Evolutionary conservation across 2,888 invertebrate species (phyloP), one percentile per base, ranked within the genome.

Genomic region (Campoletis raptor): DNA sequence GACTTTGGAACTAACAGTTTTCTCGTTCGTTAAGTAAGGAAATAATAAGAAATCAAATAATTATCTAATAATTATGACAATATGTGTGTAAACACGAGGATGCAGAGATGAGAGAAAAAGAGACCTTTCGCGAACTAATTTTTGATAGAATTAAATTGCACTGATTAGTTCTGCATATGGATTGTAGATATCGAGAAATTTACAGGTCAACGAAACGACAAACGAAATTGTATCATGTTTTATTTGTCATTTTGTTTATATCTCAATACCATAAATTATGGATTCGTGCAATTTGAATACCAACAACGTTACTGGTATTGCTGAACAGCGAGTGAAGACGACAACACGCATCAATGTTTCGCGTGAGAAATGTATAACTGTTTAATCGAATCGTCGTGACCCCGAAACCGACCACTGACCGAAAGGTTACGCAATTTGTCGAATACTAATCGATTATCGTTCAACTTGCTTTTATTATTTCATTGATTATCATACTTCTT

Each of bases 331-430:
- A 9, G 24, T 21, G 24, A 61, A 61, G 36, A 66, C 36, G 66
- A 40, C 24, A 24, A 40, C 54, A 40, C 42, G 36, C 10, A 67
- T 54, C 40, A 1, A 21, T 36, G 24, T 74, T 52, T 48, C 66
- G 74, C 81, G 76, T 61, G 79, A 45, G 76, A 40, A 70, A 64
- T 67, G 70, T 54, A 81, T 84, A 82, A 85, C 72, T 87, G 79
- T 82, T 86, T 81, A 70, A 84, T 81, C 81, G 70, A 66, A 66
- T 52, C 81, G 66, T 81, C 83, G 67, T 70, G 86, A 84, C 81
- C 84, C 86, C 42, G 61, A 30, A 76, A 87, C 57, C 61, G 57
- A 76, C 24, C 45, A 18, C 76, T 70, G 79, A 85, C 81, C 81
- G 45, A 30, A 61, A 76, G 57, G 52, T 80, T 70, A 66, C 64